phyloP scores from a whole-genome alignment of 2,797 vertebrate genomes.

The Sardinella longiceps region DNA sequence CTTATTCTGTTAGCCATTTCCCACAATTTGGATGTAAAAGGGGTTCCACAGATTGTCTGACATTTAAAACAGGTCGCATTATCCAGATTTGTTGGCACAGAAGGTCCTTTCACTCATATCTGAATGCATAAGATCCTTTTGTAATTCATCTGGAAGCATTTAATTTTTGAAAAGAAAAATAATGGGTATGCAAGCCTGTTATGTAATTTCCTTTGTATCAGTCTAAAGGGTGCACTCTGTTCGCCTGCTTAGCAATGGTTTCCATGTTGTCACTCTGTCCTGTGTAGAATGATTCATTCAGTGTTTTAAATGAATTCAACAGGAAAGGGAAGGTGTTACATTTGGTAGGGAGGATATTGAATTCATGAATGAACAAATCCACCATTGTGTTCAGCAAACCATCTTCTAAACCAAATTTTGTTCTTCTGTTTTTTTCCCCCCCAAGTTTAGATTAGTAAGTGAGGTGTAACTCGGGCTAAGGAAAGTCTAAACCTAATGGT shows the following conservation, averaged over 20 bases:
- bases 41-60: constrained; percentile 38
- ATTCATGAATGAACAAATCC: constrained; percentile 48
- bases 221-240: constrained; percentile 44
- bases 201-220: constrained; percentile 39
- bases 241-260: constrained; percentile 39
- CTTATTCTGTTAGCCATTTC: background rate
- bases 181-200: constrained; percentile 34
- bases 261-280: constrained; percentile 28
- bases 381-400: background rate
- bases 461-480: background rate
- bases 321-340: constrained; percentile 30
- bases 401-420: background rate
- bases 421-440: background rate
- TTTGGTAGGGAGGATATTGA: background rate
- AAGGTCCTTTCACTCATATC: background rate
- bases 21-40: background rate
- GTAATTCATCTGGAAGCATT: constrained; percentile 58
- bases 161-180: constrained; percentile 46
- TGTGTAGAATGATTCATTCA: constrained; percentile 20
- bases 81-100: background rate
- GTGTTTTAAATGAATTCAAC: constrained; percentile 27
- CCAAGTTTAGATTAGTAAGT: background rate
- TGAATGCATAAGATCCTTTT: background rate
- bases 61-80: constrained; percentile 32
- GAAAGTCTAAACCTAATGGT: background rate